A percentile compares a stretch with the other conserved stretches of the same genome.
phyloP scores from a whole-genome alignment of 1,140 invertebrate species.

The Trachymyrmex cornetzi region DNA sequence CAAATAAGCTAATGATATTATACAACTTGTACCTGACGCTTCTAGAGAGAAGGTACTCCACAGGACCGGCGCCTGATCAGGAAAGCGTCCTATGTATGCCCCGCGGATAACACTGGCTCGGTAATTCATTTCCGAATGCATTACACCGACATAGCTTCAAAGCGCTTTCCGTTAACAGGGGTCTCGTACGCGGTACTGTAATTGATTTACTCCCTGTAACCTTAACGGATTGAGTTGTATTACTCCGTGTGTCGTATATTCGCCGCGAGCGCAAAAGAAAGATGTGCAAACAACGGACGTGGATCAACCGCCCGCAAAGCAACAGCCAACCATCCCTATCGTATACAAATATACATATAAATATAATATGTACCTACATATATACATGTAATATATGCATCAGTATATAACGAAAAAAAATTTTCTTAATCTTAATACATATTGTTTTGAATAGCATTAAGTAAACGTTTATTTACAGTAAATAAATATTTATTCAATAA shows the following conservation, averaged over 20 bases:
- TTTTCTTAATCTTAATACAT: too few species aligned
- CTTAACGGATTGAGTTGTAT: conserved; percentile 62
- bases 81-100: conserved; percentile 33
- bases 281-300: conserved; percentile 55
- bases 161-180: conserved; percentile 51
- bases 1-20: conserved; percentile 60
- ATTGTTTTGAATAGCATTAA: too few species aligned
- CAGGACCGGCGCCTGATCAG: conserved; percentile 40
- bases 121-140: conserved; percentile 58
- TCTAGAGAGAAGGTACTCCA: conserved; percentile 16
- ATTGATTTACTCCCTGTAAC: conserved; percentile 62
- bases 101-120: conserved; percentile 38
- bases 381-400: not conserved
- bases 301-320: conserved; percentile 26
- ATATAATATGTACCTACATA: too few species aligned
- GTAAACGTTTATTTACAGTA: too few species aligned
- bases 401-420: too few species aligned
- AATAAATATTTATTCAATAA: too few species aligned
- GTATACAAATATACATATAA: not conserved
- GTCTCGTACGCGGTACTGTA: conserved; percentile 51
- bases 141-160: conserved; percentile 57
- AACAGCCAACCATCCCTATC: not conserved
- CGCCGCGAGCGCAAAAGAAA: conserved; percentile 44
- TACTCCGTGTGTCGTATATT: conserved; percentile 16
- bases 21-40: conserved; percentile 42